Evolutionary conservation across 2,888 invertebrate species (phyloP), one percentile per base, ranked within the genome.

Genomic region (Eupithecia abbreviata): DNA sequence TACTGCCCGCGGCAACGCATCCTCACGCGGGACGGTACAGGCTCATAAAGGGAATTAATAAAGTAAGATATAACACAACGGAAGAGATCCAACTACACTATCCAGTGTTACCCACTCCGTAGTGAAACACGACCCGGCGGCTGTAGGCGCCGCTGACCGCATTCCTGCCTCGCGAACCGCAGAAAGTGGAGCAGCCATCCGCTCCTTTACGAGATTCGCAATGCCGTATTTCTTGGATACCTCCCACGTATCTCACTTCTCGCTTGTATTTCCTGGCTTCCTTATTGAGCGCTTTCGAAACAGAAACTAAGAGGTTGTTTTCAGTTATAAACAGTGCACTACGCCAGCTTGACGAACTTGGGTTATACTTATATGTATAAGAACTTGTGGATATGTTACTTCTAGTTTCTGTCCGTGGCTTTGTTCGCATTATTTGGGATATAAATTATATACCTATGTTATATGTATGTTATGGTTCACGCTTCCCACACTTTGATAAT

Each of bases 181-280:
- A 84, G 86, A 90, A 94, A 92, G 90, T 93, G 80, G 93, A 90
- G 85, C 93, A 88, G 82, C 86, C 90, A 89, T 93, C 92, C 93
- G 93, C 84, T 87, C 82, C 85, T 85, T 88, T 86, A 85, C 85
- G 85, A 88, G 87, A 89, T 89, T 89, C 85, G 86, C 88, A 85
- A 89, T 85, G 82, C 81, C 80, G 86, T 85, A 85, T 81, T 84
- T 85, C 82, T 86, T 80, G 80, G 75, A 84, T 83, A 81, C 82
- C 83, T 85, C 83, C 79, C 62, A 76, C 68, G 67, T 45, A 51
- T 55, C 43, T n/a, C 15, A 68, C 13, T 10, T 41, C n/a, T 67
- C n/a, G 43, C 67, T 67, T 15, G 3, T 43, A 66, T 74, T 72
- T 76, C 76, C 73, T 77, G 65, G 10, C 13, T 65, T 45, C 65